Percentiles rank a stretch among this genome's conserved stretches.
These are phyloP conservation scores for Tarsius wallacei DNA, from an alignment of 2,797 vertebrate species.

Conservation along the genomic window DNA sequence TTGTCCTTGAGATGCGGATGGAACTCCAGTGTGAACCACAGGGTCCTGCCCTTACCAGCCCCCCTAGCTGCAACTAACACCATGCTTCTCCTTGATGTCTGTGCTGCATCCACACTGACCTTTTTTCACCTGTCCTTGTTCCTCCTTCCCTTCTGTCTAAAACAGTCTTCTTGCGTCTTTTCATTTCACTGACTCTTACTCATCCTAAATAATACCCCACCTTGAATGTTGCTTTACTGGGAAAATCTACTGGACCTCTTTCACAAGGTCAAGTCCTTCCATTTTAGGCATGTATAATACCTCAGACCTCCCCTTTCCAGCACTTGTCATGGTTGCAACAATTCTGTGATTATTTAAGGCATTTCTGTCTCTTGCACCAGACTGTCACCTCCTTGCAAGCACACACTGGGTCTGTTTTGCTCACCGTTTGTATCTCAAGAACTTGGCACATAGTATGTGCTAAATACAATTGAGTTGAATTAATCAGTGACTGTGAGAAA, in stretches of 20 bases:
- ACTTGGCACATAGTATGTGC: not conserved
- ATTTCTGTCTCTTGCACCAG: not conserved
- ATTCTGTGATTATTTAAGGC: not conserved
- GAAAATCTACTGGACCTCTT: not conserved
- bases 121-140: not conserved
- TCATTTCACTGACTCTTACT: not conserved
- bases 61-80: not conserved
- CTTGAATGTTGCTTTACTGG: not conserved
- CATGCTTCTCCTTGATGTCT: not conserved
- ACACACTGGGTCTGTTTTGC: not conserved
- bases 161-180: not conserved
- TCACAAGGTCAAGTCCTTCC: not conserved
- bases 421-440: not conserved
- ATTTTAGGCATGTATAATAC: fast-evolving
- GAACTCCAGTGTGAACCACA: not conserved
- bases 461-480: not conserved
- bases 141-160: not conserved
- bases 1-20: not conserved
- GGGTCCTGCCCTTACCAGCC: too few relatives aligned
- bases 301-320: not conserved
- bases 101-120: not conserved
- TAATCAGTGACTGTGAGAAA: not conserved
- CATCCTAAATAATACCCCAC: not conserved
- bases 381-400: not conserved
- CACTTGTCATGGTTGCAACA: not conserved